Evolutionary conservation across 2,797 vertebrate species (phyloP).

Genomic region (Natrix natrix): DNA sequence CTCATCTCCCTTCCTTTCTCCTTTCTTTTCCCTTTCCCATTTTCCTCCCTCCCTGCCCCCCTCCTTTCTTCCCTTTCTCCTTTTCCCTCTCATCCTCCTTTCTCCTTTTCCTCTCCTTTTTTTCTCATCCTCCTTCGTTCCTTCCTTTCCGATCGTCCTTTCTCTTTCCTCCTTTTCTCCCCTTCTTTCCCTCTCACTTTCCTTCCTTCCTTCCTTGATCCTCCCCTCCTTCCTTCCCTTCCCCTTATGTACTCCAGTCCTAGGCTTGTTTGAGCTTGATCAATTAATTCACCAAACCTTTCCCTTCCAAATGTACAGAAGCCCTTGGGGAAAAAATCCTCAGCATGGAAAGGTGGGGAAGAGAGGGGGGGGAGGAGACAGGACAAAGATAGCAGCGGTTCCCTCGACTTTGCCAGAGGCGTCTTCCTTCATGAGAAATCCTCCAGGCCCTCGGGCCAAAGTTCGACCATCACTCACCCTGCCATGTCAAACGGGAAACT

Average conservation of each 20-base stretch:
- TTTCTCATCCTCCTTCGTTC: too few relatives aligned
- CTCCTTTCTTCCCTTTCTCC: too few relatives aligned
- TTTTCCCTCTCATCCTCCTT: too few relatives aligned
- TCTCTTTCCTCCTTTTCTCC: too few relatives aligned
- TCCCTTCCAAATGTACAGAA: neutral
- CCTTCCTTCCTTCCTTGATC: too few relatives aligned
- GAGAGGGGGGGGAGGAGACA: neutral
- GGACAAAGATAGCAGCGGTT: neutral
- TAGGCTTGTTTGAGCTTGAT: neutral
- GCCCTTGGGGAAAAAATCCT: neutral
- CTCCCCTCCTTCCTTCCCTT: neutral
- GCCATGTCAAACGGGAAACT: slow-evolving; percentile 29
- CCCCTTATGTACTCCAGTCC: neutral
- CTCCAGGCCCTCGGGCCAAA: slow-evolving; percentile 59
- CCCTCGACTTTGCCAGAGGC: slow-evolving; percentile 11
- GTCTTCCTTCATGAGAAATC: slow-evolving; percentile 49
- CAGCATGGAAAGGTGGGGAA: neutral
- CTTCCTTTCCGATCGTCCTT: too few relatives aligned
- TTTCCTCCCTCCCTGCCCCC: too few relatives aligned
- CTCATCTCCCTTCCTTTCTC: neutral
- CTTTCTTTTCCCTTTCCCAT: too few relatives aligned
- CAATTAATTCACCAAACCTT: neutral
- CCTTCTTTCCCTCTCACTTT: too few relatives aligned
- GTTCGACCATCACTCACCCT: slow-evolving; percentile 47
- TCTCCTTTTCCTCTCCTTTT: too few relatives aligned